phyloP scores from a whole-genome alignment of 2,113 vertebrate species.

The Atherinomorus stipes region DNA sequence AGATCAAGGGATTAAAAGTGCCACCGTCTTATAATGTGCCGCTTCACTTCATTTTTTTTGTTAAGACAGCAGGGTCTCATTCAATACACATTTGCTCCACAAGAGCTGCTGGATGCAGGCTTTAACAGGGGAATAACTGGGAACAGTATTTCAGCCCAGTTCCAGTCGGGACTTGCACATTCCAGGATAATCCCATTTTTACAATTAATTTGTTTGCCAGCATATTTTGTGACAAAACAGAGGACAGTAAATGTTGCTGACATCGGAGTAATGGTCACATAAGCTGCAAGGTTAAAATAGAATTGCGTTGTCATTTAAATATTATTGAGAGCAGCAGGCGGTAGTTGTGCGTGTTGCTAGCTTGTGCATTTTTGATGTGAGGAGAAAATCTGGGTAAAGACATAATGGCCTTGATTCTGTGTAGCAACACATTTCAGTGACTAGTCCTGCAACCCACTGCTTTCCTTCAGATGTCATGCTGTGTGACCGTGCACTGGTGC shows the following conservation, averaged over 20 bases:
- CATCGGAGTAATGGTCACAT: constrained; percentile 53
- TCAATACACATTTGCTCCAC: not conserved
- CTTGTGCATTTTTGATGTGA: constrained; percentile 39
- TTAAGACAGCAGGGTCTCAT: constrained; percentile 27
- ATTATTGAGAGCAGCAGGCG: constrained; percentile 58
- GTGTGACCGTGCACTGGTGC: constrained; percentile 48
- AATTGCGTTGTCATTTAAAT: constrained; percentile 65
- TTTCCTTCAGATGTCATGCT: constrained; percentile 54
- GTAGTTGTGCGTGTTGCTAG: constrained; percentile 2
- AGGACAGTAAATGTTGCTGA: constrained; percentile 68
- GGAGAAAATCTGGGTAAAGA: constrained; percentile 24
- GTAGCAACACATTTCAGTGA: constrained; percentile 37
- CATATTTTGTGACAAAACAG: constrained; percentile 24
- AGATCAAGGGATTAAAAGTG: constrained; percentile 35
- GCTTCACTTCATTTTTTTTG: constrained; percentile 45
- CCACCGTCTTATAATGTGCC: constrained; percentile 27
- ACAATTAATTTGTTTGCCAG: constrained; percentile 51
- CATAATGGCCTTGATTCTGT: constrained; percentile 40
- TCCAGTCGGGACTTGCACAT: constrained; percentile 10
- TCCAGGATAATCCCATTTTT: constrained; percentile 47
- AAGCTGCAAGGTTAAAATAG: constrained; percentile 74
- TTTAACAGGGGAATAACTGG: constrained; percentile 39
- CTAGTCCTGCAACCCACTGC: constrained; percentile 62
- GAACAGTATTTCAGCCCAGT: constrained; percentile 19
- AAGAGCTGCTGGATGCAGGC: constrained; percentile 25